Percentiles rank a stretch among this genome's conserved stretches.
These are phyloP conservation scores for Metaphire vulgaris DNA, from an alignment of 1,140 invertebrate genomes.

Conservation along the genomic window DNA sequence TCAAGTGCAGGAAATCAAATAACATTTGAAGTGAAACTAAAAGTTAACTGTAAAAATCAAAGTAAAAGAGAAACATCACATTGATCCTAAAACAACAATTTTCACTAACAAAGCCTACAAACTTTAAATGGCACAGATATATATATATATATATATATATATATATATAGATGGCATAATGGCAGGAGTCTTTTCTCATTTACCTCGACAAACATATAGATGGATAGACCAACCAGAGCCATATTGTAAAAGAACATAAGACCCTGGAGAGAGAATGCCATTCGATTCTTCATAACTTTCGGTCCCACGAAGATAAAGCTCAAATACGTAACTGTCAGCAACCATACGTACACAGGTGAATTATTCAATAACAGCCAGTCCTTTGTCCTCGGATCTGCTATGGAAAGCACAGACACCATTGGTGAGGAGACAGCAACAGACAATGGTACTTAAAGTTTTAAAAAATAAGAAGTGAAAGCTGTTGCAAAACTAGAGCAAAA, in stretches of 20 bases:
- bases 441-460: background rate
- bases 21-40: no score
- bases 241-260: slow-evolving; percentile 45
- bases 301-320: slow-evolving; percentile 36
- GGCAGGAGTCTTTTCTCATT: background rate
- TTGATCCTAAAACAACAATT: background rate
- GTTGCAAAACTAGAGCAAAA: no score
- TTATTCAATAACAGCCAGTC: slow-evolving; percentile 31
- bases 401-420: background rate
- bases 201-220: slow-evolving; percentile 40
- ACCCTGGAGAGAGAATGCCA: slow-evolving; percentile 37
- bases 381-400: slow-evolving; percentile 27
- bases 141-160: background rate
- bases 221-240: slow-evolving; percentile 38
- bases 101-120: background rate
- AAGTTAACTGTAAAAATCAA: no score
- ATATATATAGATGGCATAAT: background rate
- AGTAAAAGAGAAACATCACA: no score
- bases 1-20: no score
- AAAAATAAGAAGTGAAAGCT: background rate
- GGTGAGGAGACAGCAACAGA: background rate
- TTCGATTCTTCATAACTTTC: slow-evolving; percentile 39
- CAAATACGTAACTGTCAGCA: slow-evolving; percentile 28
- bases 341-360: slow-evolving; percentile 28
- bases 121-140: background rate